Conservation (phyloP, 1,140 invertebrate species). For the Cyrtorhinus lividipennis region DNA sequence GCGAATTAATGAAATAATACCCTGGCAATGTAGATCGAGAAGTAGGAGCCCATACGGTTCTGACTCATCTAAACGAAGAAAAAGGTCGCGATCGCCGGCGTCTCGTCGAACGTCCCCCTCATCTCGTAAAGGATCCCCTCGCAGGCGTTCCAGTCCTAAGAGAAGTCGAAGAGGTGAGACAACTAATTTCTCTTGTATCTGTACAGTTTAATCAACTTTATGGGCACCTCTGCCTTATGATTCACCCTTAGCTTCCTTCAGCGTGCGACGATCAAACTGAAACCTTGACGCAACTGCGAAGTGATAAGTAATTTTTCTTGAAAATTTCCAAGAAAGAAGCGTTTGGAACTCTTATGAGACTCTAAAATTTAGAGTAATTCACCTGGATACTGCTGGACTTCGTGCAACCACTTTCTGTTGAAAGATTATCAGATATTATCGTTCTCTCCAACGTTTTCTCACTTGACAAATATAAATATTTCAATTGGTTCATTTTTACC, state of each 20-base stretch:
- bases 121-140: constrained; percentile 12
- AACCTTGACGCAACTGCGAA: no score
- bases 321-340: not conserved
- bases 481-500: no score
- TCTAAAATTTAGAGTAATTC: no score
- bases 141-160: not conserved
- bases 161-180: constrained; percentile 3
- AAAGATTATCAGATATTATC: no score
- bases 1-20: not conserved
- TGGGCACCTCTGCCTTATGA: not conserved
- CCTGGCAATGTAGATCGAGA: constrained; percentile 17
- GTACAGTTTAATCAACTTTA: not conserved
- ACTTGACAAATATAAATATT: no score
- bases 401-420: no score
- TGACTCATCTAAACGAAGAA: constrained; percentile 7
- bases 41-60: constrained; percentile 21
- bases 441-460: no score
- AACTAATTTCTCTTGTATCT: not conserved
- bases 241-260: no score
- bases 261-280: no score
- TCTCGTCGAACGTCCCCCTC: constrained; percentile 6
- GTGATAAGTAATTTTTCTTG: not conserved
- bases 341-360: not conserved
- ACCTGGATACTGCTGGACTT: no score
- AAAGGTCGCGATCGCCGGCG: not conserved